Conservation (phyloP, 2,797 vertebrate genomes). For the Anniella stebbinsi region DNA sequence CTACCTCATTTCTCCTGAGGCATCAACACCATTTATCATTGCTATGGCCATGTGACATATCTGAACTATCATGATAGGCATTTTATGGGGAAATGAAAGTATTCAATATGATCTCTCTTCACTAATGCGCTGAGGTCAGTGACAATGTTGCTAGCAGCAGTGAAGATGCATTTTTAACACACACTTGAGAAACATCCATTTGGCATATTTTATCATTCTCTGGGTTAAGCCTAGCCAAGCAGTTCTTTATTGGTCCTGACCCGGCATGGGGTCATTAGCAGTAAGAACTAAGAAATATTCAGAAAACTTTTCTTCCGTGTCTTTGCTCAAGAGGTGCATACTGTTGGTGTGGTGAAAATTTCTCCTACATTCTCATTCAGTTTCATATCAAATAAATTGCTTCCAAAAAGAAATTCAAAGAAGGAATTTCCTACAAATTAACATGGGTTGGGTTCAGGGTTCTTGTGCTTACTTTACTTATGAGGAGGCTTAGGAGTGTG, state of each 20-base stretch:
- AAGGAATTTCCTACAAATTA: too few relatives aligned
- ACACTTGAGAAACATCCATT: constrained; percentile 73
- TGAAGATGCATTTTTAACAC: constrained; percentile 76
- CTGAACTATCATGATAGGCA: constrained; percentile 78
- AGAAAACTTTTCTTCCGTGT: constrained; percentile 10
- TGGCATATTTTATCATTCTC: constrained; percentile 73
- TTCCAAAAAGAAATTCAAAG: not conserved
- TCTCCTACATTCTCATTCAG: not conserved
- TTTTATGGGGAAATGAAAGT: constrained; percentile 81
- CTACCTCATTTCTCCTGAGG: constrained; percentile 77
- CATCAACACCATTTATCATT: constrained; percentile 79
- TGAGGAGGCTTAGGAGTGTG: too few relatives aligned
- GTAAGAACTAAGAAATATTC: constrained; percentile 66
- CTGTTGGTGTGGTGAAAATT: not conserved
- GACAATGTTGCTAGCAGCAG: constrained; percentile 66
- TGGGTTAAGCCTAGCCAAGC: constrained; percentile 66
- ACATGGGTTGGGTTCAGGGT: too few relatives aligned
- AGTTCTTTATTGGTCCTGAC: constrained; percentile 74
- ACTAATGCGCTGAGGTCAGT: constrained; percentile 76
- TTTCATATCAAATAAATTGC: too few relatives aligned
- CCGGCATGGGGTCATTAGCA: constrained; percentile 66
- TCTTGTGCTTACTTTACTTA: too few relatives aligned
- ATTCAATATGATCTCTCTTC: constrained; percentile 72
- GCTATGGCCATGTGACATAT: constrained; percentile 76
- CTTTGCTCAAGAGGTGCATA: constrained; percentile 29